These are phyloP conservation scores for Holothuria leucospilota DNA, from an alignment of 53 echinoderm and acorn worm species.

Conservation along the genomic window DNA sequence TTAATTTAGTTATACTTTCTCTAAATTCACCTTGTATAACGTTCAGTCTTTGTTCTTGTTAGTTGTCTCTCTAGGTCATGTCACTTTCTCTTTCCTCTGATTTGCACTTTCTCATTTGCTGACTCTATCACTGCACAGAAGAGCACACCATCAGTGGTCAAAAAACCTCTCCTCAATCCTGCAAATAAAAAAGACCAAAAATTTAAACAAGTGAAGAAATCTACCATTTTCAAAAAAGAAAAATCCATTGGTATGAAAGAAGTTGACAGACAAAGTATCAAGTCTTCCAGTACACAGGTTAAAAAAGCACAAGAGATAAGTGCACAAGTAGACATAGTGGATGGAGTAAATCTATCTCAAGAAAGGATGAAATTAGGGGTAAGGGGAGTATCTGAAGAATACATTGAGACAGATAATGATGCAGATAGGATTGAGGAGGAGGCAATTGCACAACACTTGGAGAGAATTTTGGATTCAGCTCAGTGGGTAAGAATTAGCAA, in stretches of 20 bases:
- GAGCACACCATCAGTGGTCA: constrained; percentile 19
- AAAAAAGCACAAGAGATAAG: neutral
- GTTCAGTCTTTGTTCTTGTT: neutral
- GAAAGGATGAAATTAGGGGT: neutral
- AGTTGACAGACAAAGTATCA: neutral
- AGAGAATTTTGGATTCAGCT: constrained; percentile 31
- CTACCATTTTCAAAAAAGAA: neutral
- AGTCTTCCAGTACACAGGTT: neutral
- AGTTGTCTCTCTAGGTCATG: neutral
- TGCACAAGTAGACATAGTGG: neutral
- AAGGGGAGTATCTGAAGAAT: neutral
- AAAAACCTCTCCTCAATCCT: constrained; percentile 43
- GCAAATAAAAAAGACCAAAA: constrained; percentile 1
- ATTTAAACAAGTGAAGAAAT: neutral
- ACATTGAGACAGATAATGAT: neutral
- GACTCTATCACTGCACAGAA: constrained; percentile 34
- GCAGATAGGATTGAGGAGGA: constrained; percentile 43
- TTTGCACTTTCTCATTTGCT: too few relatives aligned
- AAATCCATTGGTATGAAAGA: neutral
- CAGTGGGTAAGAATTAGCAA: constrained; percentile 21
- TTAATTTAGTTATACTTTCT: neutral
- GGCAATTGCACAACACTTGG: constrained; percentile 37
- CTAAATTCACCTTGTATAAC: neutral
- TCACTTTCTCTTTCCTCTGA: neutral
- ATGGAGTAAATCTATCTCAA: neutral